Evolutionary conservation across 2,113 vertebrate genomes (phyloP).

Genomic region (Tyrannus savana): DNA sequence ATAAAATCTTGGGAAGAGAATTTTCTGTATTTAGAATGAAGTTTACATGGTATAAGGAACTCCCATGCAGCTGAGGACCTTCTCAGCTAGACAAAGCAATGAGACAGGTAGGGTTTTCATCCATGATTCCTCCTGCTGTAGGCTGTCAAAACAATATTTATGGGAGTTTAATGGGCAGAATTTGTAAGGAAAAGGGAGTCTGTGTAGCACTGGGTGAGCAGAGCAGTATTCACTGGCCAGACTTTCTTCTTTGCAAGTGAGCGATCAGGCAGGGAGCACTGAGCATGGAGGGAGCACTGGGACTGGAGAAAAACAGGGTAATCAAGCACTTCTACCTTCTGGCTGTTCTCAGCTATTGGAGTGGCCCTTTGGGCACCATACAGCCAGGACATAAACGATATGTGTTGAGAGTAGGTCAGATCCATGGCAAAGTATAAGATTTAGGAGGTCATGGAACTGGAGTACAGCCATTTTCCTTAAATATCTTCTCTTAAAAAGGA

Average conservation of each 20-base stretch:
- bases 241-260: background rate
- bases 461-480: background rate
- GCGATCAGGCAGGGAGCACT: background rate
- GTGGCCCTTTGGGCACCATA: background rate
- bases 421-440: background rate
- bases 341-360: background rate
- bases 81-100: background rate
- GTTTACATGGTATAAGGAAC: background rate
- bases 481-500: background rate
- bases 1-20: slow-evolving; percentile 1
- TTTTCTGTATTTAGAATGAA: slow-evolving; percentile 23
- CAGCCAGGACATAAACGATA: background rate
- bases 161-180: background rate
- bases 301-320: background rate
- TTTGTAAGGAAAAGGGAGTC: background rate
- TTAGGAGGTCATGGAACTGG: background rate
- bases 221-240: background rate
- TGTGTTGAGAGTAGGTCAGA: background rate
- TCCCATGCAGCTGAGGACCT: background rate
- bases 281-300: background rate
- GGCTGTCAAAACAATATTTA: background rate
- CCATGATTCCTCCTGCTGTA: background rate
- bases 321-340: background rate
- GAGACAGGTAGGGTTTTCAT: background rate
- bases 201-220: background rate